These are phyloP conservation scores for Chaetorhynchus papuensis DNA, from an alignment of 2,113 vertebrate genomes.

Conservation along the genomic window DNA sequence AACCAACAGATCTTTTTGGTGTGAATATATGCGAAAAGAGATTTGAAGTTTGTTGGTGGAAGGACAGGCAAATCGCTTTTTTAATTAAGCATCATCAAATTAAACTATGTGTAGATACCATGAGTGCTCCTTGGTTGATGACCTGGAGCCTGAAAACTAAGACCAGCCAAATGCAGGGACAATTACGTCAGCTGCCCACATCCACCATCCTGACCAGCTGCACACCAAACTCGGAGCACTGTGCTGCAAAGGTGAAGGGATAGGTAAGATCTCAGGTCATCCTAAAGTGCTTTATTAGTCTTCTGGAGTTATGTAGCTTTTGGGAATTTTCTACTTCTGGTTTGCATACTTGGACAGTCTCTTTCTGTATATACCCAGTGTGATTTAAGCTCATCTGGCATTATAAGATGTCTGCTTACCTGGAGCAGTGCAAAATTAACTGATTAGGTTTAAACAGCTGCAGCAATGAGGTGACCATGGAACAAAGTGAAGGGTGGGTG, in stretches of 20 bases:
- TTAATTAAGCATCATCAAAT: not conserved
- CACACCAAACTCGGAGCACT: fast-evolving
- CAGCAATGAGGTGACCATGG: not conserved
- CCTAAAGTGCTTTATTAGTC: not conserved
- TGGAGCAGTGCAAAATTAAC: not conserved
- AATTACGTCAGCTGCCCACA: fast-evolving
- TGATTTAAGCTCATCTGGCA: not conserved
- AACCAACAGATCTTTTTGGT: not conserved
- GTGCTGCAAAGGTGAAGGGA: not conserved
- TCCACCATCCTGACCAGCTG: not conserved
- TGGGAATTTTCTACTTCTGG: not conserved
- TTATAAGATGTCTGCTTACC: not conserved
- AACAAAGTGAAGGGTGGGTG: not conserved
- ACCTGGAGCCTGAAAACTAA: not conserved
- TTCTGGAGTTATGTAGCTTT: not conserved
- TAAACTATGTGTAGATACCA: not conserved
- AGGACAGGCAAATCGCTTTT: not conserved
- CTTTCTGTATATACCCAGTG: not conserved
- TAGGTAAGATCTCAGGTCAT: not conserved
- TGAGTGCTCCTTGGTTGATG: not conserved
- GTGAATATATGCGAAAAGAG: fast-evolving
- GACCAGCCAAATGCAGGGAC: not conserved
- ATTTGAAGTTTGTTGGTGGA: not conserved
- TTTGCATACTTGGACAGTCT: not conserved
- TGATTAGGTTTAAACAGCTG: not conserved